These are phyloP conservation scores for Idaea dimidiata DNA, from an alignment of 2,888 invertebrate genomes.

Conservation along the genomic window DNA sequence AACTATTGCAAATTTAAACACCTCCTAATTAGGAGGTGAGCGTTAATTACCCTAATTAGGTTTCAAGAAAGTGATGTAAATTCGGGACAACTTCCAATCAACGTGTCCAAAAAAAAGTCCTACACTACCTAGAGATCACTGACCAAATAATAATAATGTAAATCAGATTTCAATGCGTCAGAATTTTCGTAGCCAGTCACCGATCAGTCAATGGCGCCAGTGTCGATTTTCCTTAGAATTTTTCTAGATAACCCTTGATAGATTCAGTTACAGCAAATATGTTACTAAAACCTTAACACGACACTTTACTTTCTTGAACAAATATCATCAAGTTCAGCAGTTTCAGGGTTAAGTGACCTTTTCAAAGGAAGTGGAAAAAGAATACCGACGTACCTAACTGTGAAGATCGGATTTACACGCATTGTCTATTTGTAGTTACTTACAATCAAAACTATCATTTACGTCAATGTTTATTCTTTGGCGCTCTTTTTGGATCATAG, in stretches of 20 bases:
- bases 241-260: background rate
- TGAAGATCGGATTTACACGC: background rate
- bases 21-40: no score
- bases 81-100: no score
- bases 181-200: background rate
- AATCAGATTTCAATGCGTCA: background rate
- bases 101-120: no score
- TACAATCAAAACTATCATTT: background rate
- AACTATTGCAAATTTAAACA: no score
- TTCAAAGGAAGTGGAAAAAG: background rate
- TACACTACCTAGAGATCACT: no score
- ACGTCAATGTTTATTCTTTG: no score
- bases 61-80: no score
- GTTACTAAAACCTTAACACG: background rate
- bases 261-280: background rate
- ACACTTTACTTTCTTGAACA: background rate
- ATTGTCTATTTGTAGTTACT: background rate
- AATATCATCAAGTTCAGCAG: background rate
- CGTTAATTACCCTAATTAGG: no score
- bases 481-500: no score
- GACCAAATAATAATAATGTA: no score
- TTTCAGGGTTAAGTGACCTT: slow-evolving; percentile 1
- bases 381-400: background rate
- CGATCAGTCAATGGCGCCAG: background rate
- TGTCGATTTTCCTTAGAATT: background rate